Conservation (phyloP, 2,113 vertebrate genomes). For the Cebus imitator region DNA sequence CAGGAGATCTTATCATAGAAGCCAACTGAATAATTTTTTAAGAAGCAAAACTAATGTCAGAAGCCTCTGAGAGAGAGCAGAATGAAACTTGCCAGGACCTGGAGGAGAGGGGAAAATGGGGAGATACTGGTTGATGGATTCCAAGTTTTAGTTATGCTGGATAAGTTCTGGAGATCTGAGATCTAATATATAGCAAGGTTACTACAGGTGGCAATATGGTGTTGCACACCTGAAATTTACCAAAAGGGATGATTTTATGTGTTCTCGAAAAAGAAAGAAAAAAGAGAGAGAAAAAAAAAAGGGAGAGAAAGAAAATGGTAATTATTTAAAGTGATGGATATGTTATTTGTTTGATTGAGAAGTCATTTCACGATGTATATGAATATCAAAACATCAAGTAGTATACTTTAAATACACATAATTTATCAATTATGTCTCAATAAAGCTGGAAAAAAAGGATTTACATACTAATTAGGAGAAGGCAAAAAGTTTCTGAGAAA, state of each 20-base stretch:
- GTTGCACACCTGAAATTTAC: background rate
- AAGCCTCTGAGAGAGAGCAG: background rate
- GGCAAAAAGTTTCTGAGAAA: background rate
- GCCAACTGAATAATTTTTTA: background rate
- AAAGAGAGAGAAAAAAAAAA: background rate
- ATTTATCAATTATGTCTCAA: background rate
- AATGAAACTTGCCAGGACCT: background rate
- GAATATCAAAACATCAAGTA: background rate
- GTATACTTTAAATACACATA: background rate
- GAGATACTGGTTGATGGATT: background rate
- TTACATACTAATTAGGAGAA: background rate
- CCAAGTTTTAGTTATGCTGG: background rate
- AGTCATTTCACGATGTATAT: background rate
- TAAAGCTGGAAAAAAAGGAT: background rate
- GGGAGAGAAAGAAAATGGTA: background rate
- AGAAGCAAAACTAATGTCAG: background rate
- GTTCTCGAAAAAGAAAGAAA: background rate
- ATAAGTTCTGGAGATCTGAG: background rate
- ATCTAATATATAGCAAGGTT: background rate
- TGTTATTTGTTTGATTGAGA: background rate
- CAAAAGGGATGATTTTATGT: background rate
- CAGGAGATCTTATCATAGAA: background rate
- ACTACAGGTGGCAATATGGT: background rate
- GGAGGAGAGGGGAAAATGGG: background rate
- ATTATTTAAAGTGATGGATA: background rate